phyloP scores from a whole-genome alignment of 2,797 vertebrate species.

The Pachyuromys duprasi region DNA sequence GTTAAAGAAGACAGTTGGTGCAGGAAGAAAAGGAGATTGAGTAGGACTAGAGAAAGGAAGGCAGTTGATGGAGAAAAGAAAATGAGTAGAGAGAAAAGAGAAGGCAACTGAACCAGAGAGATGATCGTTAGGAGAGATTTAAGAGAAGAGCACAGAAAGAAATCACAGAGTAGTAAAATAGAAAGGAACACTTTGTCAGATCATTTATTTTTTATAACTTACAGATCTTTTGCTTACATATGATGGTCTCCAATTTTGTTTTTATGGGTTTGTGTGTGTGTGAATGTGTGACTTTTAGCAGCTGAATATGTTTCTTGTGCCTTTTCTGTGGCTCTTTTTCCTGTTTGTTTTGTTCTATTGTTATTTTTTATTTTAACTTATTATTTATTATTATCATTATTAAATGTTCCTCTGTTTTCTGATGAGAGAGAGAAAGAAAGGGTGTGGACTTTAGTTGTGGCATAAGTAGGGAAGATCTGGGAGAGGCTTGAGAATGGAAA shows the following conservation, averaged over 20 bases:
- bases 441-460: not conserved
- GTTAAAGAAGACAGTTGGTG: too few species aligned
- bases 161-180: too few species aligned
- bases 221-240: not conserved
- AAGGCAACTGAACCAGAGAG: too few species aligned
- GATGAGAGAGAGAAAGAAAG: not conserved
- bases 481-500: not conserved
- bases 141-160: too few species aligned
- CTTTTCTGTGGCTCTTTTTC: not conserved
- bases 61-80: too few species aligned
- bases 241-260: not conserved
- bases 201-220: not conserved
- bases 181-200: not conserved
- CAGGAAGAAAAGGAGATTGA: too few species aligned
- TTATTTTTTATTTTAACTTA: not conserved
- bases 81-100: too few species aligned
- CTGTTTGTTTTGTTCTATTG: not conserved
- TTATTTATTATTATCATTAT: not conserved
- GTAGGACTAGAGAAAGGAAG: too few species aligned
- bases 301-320: not conserved
- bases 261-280: not conserved
- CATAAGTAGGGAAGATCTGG: not conserved
- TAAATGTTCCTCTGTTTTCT: not conserved
- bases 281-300: too few species aligned
- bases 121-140: too few species aligned